Conservation (phyloP, 2,113 vertebrate species). For the Blennius ocellaris region DNA sequence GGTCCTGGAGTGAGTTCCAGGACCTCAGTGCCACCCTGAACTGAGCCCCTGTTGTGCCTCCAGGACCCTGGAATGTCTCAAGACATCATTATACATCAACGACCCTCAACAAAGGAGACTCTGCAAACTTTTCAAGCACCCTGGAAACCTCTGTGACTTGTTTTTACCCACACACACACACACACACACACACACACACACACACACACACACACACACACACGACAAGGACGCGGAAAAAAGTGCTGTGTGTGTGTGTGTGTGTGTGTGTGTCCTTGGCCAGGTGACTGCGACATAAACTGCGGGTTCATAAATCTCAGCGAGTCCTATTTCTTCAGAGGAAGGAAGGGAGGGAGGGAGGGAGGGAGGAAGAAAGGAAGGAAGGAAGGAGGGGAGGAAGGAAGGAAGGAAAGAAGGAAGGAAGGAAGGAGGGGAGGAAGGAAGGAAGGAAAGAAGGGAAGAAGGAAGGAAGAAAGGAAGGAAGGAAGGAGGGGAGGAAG, state of each 20-base stretch:
- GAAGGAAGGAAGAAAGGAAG: neutral
- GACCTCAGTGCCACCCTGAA: too few species aligned
- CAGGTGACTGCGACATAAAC: constrained; percentile 3
- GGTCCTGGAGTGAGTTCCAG: too few species aligned
- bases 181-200: too few species aligned
- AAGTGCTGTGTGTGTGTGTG: constrained; percentile 4
- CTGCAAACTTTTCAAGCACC: too few species aligned
- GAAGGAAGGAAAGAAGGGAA: neutral
- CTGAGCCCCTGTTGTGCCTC: too few species aligned
- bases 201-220: neutral
- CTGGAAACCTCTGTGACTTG: too few species aligned
- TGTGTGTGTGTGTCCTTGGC: constrained; percentile 13
- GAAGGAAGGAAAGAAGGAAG: neutral
- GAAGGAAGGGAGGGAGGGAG: neutral
- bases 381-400: neutral
- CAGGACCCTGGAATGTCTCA: too few species aligned
- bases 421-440: too few species aligned
- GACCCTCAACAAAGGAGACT: too few species aligned
- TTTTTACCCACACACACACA: neutral
- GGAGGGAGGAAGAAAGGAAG: neutral
- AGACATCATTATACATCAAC: too few species aligned
- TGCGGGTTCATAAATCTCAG: constrained; percentile 59
- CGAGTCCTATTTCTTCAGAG: constrained; percentile 16
- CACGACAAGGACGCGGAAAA: too few species aligned
- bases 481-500: neutral